These are phyloP conservation scores for Alces alces DNA, from an alignment of 2,113 vertebrate genomes.

Conservation along the genomic window DNA sequence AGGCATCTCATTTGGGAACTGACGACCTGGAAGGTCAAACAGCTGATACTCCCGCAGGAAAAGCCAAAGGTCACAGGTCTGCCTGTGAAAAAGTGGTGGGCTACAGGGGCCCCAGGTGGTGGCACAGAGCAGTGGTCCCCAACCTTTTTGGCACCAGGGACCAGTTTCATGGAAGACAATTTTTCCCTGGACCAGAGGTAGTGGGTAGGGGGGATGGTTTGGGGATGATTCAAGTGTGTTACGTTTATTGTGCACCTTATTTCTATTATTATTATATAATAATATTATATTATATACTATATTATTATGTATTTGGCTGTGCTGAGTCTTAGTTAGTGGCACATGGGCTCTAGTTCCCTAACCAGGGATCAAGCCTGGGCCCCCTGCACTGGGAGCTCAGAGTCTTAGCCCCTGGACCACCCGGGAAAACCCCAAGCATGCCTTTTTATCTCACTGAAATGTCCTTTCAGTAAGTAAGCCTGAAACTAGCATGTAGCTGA, in stretches of 20 bases:
- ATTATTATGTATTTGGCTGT: neutral
- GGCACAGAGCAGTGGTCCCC: neutral
- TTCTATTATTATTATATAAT: neutral
- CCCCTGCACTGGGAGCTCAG: neutral
- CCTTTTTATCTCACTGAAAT: neutral
- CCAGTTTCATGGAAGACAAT: neutral
- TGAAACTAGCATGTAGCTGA: neutral
- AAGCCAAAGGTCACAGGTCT: neutral
- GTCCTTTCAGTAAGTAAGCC: neutral
- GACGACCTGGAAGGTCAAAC: neutral
- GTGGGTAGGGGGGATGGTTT: neutral
- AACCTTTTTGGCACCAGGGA: neutral
- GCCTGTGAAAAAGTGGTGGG: neutral
- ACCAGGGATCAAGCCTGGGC: neutral
- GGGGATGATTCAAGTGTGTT: neutral
- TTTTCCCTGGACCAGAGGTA: neutral
- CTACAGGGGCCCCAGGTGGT: rapidly evolving
- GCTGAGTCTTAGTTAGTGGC: neutral
- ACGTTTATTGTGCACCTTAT: neutral
- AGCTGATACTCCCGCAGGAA: neutral
- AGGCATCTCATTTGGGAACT: neutral
- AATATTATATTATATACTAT: neutral
- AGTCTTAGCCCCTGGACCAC: neutral
- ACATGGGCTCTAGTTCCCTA: neutral
- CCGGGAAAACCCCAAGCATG: neutral